Percentiles rank a stretch among this genome's conserved stretches.
phyloP scores from a whole-genome alignment of 2,888 invertebrate genomes.

The Endotricha flammealis region DNA sequence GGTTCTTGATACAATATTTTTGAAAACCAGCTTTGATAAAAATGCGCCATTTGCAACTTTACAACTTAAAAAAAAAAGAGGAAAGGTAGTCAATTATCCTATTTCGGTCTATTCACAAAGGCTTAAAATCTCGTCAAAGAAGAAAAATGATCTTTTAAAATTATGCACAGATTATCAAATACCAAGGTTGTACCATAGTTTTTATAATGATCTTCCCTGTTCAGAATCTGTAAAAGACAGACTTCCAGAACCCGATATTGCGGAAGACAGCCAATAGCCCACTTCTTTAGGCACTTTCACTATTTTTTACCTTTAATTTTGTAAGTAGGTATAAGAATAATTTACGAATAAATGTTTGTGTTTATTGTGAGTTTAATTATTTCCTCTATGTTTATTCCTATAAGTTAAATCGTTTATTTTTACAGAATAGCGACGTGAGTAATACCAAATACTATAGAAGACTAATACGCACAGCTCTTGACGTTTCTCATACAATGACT shows the following conservation, averaged over 20 bases:
- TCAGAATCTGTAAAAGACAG: neutral
- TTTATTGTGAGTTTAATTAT: too few relatives aligned
- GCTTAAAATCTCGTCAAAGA: neutral
- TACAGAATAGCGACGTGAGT: too few relatives aligned
- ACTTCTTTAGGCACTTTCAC: too few relatives aligned
- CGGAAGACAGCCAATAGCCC: neutral
- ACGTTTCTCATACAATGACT: too few relatives aligned
- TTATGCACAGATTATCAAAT: neutral
- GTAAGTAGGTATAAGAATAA: too few relatives aligned
- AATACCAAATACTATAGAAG: too few relatives aligned
- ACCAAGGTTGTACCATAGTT: neutral
- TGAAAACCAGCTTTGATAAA: neutral
- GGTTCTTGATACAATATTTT: neutral
- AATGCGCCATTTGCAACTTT: neutral
- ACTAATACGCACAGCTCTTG: too few relatives aligned
- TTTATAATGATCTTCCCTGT: neutral
- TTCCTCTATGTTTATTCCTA: too few relatives aligned
- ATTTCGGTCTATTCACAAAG: neutral
- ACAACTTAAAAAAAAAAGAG: neutral
- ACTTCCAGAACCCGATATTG: neutral
- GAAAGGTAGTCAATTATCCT: neutral
- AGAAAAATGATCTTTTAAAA: neutral
- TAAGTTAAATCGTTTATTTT: too few relatives aligned
- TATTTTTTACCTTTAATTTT: too few relatives aligned
- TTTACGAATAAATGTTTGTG: too few relatives aligned